Evolutionary conservation across 2,797 vertebrate species (phyloP).

Genomic region (Botia almorhae): DNA sequence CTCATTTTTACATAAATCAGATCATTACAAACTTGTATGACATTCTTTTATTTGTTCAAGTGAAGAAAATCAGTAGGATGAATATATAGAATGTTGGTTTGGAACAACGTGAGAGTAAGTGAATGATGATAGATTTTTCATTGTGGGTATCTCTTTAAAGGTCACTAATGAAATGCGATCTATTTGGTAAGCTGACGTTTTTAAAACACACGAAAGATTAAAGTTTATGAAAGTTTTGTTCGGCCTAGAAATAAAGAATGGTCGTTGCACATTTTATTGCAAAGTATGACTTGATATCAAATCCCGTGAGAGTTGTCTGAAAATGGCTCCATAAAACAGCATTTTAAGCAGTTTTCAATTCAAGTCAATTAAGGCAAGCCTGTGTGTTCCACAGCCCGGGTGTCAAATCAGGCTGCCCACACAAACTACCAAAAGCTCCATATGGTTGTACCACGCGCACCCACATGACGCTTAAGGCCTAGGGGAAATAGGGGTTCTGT

Average conservation of each 20-base stretch:
- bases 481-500: constrained; percentile 57
- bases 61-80: neutral
- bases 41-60: neutral
- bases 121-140: neutral
- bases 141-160: constrained; percentile 24
- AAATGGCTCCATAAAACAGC: constrained; percentile 75
- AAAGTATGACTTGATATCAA: constrained; percentile 76
- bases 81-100: neutral
- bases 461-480: constrained; percentile 68
- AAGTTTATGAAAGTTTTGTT: constrained; percentile 67
- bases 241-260: constrained; percentile 70
- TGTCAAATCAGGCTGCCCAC: constrained; percentile 72
- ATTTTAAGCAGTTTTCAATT: constrained; percentile 77
- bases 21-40: neutral
- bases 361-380: constrained; percentile 78
- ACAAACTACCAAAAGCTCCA: constrained; percentile 67
- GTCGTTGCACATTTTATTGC: constrained; percentile 71
- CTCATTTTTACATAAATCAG: neutral
- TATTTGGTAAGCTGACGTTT: constrained; percentile 42
- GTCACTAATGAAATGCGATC: constrained; percentile 56
- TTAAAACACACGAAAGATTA: constrained; percentile 30
- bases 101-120: neutral
- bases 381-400: constrained; percentile 66
- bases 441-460: constrained; percentile 75
- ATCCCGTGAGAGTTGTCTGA: constrained; percentile 71